A percentile compares a stretch with the other conserved stretches of the same genome.
Conservation (phyloP, 1,140 invertebrate species). For the Ceratina japonica region DNA sequence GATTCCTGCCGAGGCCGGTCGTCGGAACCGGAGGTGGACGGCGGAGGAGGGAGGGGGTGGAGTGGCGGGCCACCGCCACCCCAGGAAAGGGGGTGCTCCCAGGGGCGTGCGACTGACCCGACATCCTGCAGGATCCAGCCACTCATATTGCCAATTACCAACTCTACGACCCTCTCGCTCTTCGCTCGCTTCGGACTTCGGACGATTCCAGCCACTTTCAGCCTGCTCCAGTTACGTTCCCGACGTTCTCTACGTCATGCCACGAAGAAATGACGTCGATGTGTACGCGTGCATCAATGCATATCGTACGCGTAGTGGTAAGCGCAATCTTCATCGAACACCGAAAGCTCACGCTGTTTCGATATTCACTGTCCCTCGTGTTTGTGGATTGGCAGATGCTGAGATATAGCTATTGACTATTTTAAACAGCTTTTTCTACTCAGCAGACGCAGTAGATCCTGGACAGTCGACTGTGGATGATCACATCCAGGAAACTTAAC, state of each 20-base stretch:
- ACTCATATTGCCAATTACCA: constrained; percentile 80
- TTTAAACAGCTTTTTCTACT: background rate
- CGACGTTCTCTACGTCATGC: constrained; percentile 52
- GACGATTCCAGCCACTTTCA: constrained; percentile 71
- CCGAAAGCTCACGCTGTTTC: background rate
- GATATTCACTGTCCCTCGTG: background rate
- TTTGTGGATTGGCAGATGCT: background rate
- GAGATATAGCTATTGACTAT: background rate
- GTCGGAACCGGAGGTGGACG: constrained; percentile 60
- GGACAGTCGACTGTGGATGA: background rate
- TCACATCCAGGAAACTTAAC: background rate
- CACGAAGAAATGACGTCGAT: constrained; percentile 42
- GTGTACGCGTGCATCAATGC: background rate
- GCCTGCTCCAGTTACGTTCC: constrained; percentile 70
- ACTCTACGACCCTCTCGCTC: constrained; percentile 74
- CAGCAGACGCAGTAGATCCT: background rate
- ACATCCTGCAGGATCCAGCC: constrained; percentile 77
- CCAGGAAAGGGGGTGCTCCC: constrained; percentile 74
- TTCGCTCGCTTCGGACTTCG: constrained; percentile 68
- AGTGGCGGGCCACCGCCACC: constrained; percentile 59
- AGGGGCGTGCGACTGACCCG: constrained; percentile 77
- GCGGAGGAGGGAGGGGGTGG: constrained; percentile 44
- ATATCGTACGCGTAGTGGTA: background rate
- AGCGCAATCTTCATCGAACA: constrained; percentile 34
- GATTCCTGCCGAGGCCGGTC: constrained; percentile 70